A percentile compares a stretch with the other conserved stretches of the same genome.
Evolutionary conservation across 2,113 vertebrate genomes (phyloP).

Genomic region (rat (Rattus norvegicus)): GRCr8 NC_086038.1:12874001-12874500

Average conservation of each 20-base stretch:
- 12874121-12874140: not conserved
- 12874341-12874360: not conserved
- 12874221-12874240: not conserved
- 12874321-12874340: not conserved
- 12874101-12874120: not conserved
- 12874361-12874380: not conserved
- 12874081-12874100: not conserved
- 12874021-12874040: not conserved
- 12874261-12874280: not conserved
- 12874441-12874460: no score
- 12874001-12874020: not conserved
- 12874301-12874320: not conserved
- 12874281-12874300: not conserved
- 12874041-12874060: not conserved
- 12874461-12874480: not conserved
- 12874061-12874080: not conserved
- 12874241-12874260: not conserved
- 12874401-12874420: not conserved
- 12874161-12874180: not conserved
- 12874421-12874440: no score
- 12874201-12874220: not conserved
- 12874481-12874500: fast-evolving
- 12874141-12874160: not conserved
- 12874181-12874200: not conserved
- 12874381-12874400: not conserved